Percentiles rank a stretch among this genome's conserved stretches.
These are phyloP conservation scores for Pseudolycoriella hygida DNA, from an alignment of 2,888 invertebrate genomes.

Conservation along the genomic window DNA sequence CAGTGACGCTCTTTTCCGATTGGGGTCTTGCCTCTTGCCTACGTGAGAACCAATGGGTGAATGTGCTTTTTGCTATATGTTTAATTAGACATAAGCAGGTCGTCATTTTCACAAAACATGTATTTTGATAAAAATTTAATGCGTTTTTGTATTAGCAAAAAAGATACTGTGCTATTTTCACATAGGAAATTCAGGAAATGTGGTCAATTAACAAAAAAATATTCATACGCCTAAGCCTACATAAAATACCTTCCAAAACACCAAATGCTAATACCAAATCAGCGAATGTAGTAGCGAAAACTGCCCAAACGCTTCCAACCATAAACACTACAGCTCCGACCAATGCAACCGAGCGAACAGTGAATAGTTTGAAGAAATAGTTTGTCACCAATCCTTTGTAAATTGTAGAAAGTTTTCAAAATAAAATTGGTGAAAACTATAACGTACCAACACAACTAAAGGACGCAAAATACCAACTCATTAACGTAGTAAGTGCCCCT, in stretches of 20 bases:
- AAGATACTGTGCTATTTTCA: too few relatives aligned
- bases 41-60: too few relatives aligned
- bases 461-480: constrained; percentile 41
- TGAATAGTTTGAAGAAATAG: constrained; percentile 43
- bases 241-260: constrained; percentile 40
- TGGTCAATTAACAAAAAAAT: too few relatives aligned
- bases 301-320: constrained; percentile 39
- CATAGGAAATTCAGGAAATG: too few relatives aligned
- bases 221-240: too few relatives aligned
- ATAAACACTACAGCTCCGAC: constrained; percentile 44
- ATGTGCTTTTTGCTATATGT: too few relatives aligned
- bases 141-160: too few relatives aligned
- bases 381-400: constrained; percentile 35
- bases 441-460: constrained; percentile 28
- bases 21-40: too few relatives aligned
- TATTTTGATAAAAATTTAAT: too few relatives aligned
- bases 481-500: constrained; percentile 49
- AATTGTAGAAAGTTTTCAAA: constrained; percentile 11
- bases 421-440: neutral
- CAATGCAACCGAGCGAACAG: constrained; percentile 47
- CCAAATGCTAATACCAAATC: constrained; percentile 47
- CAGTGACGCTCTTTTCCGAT: too few relatives aligned
- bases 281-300: constrained; percentile 42
- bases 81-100: too few relatives aligned
- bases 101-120: too few relatives aligned